Conservation (phyloP, 2,888 invertebrate genomes). For the Mimas tiliae region DNA sequence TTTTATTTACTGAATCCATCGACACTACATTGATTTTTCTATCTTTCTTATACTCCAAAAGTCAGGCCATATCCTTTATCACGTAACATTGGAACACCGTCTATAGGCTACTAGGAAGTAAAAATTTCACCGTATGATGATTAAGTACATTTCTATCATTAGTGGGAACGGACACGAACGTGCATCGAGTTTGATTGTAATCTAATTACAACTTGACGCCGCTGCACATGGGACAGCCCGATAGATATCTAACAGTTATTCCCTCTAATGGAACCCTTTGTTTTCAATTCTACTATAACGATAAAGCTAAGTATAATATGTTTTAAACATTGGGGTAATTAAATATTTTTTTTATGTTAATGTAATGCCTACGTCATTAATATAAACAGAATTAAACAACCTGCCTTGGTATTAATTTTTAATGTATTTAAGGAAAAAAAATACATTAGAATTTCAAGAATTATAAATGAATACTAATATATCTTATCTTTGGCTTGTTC, state of each 20-base stretch:
- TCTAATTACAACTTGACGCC: conserved; percentile 77
- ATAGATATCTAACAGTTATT: conserved; percentile 58
- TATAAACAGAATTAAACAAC: not conserved
- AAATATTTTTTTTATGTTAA: no score
- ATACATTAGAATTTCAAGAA: no score
- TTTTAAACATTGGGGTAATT: no score
- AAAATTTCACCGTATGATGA: conserved; percentile 33
- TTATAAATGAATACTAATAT: no score
- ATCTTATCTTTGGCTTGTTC: no score
- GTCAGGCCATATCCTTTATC: not conserved
- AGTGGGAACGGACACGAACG: conserved; percentile 71
- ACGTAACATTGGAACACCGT: conserved; percentile 54
- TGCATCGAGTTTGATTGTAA: conserved; percentile 70
- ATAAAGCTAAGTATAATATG: not conserved
- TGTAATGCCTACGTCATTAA: not conserved
- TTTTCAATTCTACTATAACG: conserved; percentile 45
- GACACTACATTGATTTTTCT: not conserved
- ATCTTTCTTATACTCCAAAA: not conserved
- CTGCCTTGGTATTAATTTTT: no score
- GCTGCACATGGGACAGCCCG: conserved; percentile 66
- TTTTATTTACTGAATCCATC: not conserved
- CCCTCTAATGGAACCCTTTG: conserved; percentile 64
- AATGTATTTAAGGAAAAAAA: no score
- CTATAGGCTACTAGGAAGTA: conserved; percentile 41
- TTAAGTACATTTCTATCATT: conserved; percentile 47